A percentile compares a stretch with the other conserved stretches of the same genome.
Evolutionary conservation across 2,113 vertebrate genomes (phyloP).

Genomic region (Neogale vison): DNA sequence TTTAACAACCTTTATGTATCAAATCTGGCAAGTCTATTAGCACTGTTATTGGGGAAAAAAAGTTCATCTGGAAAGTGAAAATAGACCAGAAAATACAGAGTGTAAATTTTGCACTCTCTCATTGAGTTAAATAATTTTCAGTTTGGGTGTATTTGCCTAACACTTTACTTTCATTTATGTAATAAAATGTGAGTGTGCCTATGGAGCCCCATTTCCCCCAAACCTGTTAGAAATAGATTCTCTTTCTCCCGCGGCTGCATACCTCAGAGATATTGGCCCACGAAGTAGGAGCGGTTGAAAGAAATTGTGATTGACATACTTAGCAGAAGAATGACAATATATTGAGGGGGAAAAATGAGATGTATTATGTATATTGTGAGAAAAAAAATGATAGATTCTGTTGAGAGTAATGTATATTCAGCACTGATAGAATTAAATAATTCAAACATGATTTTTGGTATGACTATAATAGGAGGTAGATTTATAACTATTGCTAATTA

Average conservation of each 20-base stretch:
- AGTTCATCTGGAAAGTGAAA: conserved; percentile 53
- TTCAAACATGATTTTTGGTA: conserved; percentile 16
- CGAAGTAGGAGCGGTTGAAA: neutral
- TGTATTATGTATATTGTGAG: neutral
- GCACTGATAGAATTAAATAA: neutral
- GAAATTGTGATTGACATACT: conserved; percentile 33
- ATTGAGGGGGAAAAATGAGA: neutral
- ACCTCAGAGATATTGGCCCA: neutral
- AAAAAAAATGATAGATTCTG: neutral
- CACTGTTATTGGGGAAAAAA: conserved; percentile 12
- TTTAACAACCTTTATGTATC: conserved; percentile 71
- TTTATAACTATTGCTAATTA: conserved; percentile 23
- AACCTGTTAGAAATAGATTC: conserved; percentile 1
- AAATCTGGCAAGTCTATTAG: conserved; percentile 75
- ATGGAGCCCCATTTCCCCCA: neutral
- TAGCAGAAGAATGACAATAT: conserved; percentile 16
- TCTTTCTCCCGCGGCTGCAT: neutral
- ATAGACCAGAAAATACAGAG: conserved; percentile 23
- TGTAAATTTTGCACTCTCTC: conserved; percentile 51
- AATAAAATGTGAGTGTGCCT: neutral
- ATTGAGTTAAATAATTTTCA: neutral
- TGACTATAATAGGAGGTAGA: conserved; percentile 28
- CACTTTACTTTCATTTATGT: neutral
- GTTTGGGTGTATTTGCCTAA: neutral
- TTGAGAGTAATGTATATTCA: conserved; percentile 20